Evolutionary conservation across 2,888 invertebrate genomes (phyloP), one percentile per base, ranked within the genome.

Genomic region (Tanaodytes sp.): DNA sequence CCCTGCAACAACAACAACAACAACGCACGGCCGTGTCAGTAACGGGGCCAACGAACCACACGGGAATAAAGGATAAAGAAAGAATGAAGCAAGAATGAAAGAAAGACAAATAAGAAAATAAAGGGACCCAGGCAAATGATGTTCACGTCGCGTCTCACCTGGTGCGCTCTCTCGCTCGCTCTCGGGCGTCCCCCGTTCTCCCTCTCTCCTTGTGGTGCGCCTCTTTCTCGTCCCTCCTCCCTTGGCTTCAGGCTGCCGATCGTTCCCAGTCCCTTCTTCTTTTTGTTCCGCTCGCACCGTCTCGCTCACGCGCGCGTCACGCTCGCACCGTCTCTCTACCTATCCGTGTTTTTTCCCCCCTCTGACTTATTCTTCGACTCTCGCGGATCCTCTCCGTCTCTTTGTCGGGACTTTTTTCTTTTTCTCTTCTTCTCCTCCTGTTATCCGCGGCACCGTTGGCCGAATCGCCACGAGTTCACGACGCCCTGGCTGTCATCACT

Each of bases 121-220:
- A n/a, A n/a, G n/a, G n/a, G n/a, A 42, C 30, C 49, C 42, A 33
- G 52, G 58, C 40, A 31, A 46, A 65, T 58, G n/a, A n/a, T 51
- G 52, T 19, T 64, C 37, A 37, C 36, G 43, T 52, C 66, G 46
- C 63, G 58, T 62, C 71, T 71, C 72, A 65, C 58, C 61, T 68
- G 64, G 46, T 1, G 1, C 15, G 11, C 16, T 16, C 31, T 45
- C 40, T 58, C 46, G 23, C 54, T 61, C 49, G 23, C 37, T 42
- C 52, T 15, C 15, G 8, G 20, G 11, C 59, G 37, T 37, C 39
- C 11, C 6, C 30, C 12, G 31, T 55, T 19, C 33, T 31, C 59
- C 68, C 55, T 15, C 23, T 31, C 39, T 46, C 27, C 40, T 36
- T 39, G 27, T 20, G 16, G 23, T 12, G 46, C 14, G 37, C 36